Conservation (phyloP, 2,113 vertebrate species). For the Danionella cerebrum region DNA sequence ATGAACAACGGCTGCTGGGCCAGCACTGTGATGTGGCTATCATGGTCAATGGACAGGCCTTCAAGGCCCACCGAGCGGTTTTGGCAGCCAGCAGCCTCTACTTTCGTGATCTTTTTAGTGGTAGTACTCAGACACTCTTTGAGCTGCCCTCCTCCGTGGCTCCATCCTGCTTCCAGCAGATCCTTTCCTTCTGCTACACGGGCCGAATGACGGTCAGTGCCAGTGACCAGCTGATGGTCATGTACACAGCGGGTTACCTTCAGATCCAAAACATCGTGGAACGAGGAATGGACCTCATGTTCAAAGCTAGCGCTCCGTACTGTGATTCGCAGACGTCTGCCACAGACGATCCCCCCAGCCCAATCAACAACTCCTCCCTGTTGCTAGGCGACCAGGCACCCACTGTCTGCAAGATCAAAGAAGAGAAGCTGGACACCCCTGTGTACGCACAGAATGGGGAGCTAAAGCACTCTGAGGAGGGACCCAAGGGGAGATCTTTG, state of each 20-base stretch:
- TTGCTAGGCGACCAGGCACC: slow-evolving; percentile 66
- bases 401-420: slow-evolving; percentile 82
- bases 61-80: slow-evolving; percentile 89
- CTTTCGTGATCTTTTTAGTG: slow-evolving; percentile 90
- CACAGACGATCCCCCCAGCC: slow-evolving; percentile 81
- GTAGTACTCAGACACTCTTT: slow-evolving; percentile 80
- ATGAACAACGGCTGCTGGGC: slow-evolving; percentile 87
- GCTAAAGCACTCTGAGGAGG: slow-evolving; percentile 50
- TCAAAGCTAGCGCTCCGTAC: slow-evolving; percentile 90
- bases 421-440: slow-evolving; percentile 79
- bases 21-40: slow-evolving; percentile 97
- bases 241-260: slow-evolving; percentile 97
- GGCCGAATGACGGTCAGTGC: slow-evolving; percentile 90
- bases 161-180: slow-evolving; percentile 90
- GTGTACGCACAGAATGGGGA: slow-evolving; percentile 43
- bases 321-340: slow-evolving; percentile 92
- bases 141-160: slow-evolving; percentile 90
- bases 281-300: slow-evolving; percentile 91
- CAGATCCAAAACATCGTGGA: slow-evolving; percentile 98
- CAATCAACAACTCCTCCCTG: slow-evolving; percentile 60
- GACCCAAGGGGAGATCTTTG: slow-evolving; percentile 34
- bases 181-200: slow-evolving; percentile 95
- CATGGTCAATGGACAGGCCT: slow-evolving; percentile 91
- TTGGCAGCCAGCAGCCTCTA: slow-evolving; percentile 92
- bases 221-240: slow-evolving; percentile 94